Evolutionary conservation across 2,113 vertebrate species (phyloP).

Genomic region (Scartelaos histophorus): DNA sequence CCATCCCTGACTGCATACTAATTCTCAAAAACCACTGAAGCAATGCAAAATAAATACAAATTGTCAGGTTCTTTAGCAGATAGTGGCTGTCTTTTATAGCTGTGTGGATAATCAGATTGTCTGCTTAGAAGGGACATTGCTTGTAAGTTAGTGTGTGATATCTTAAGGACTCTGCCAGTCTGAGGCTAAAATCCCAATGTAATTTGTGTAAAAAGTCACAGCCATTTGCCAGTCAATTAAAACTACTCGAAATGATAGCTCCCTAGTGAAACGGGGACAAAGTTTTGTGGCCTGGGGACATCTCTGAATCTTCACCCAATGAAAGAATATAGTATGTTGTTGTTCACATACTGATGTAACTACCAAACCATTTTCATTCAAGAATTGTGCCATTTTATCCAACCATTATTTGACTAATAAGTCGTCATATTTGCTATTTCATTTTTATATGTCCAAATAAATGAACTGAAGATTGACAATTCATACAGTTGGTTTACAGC

Average conservation of each 20-base stretch:
- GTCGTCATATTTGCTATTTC: no score
- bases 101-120: conserved; percentile 54
- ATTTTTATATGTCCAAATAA: no score
- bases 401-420: neutral
- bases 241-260: conserved; percentile 12
- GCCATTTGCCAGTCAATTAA: conserved; percentile 28
- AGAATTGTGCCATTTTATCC: no score
- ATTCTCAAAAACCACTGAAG: conserved; percentile 62
- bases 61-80: conserved; percentile 50
- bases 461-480: neutral
- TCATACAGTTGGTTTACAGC: no score
- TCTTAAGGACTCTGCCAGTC: conserved; percentile 33
- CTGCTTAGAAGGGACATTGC: conserved; percentile 27
- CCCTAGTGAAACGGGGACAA: neutral
- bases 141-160: conserved; percentile 18
- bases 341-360: neutral
- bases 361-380: neutral
- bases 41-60: conserved; percentile 65
- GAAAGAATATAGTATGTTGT: neutral
- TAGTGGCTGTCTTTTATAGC: conserved; percentile 42
- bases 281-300: conserved; percentile 9
- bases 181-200: conserved; percentile 30
- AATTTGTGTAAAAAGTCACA: conserved; percentile 14
- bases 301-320: conserved; percentile 8
- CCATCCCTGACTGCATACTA: conserved; percentile 64